Base-by-base conservation (phyloP, 2,113 vertebrate genomes). In the Neopipo cinnamomea region DNA sequence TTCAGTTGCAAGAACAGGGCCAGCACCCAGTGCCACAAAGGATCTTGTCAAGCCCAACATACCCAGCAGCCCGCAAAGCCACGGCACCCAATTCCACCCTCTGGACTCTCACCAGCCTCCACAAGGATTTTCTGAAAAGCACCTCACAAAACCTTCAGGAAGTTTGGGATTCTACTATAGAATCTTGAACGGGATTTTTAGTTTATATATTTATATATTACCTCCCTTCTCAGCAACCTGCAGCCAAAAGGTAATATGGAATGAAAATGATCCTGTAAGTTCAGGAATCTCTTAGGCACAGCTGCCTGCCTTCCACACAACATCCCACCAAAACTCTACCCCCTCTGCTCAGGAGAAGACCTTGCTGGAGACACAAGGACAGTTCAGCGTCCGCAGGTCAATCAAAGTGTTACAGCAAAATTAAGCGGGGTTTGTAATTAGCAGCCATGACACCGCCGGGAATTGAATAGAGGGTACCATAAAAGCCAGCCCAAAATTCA, bases 51-150 rank as follows among this genome's bases (percentile, higher is more conserved):
- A 33, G 22, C 27, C 77, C 1, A 0, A 58, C 22, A 33, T 10
- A 20, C 17, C 28, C 15, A 3, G 56, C 82, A 88, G 49, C 49
- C 58, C 39, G 6, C 0, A 0, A 72, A 83, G 72, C n/a, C 5
- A 1, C 0, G 0, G 52, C 39, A 61, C 53, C 74, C 92, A 82
- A 9, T 67, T 74, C 56, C 24, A 63, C 9, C 39, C 75, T 52
- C 59, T 4, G 31, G 50, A 47, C 23, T 28, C 70, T 28, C 17
- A 35, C 8, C 37, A 88, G 37, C 15, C 52, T 68, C 66, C 80
- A 65, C 24, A 71, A 67, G 65, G 53, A 30, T 27, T 39, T 91
- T 65, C n/a, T 75, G 62, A 75, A 79, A 78, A 93, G 70, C 41
- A 41, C 8, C 33, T 63, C 56, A 39, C 49, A 59, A 42, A 81